These are phyloP conservation scores for Corydoras sp. DNA, from an alignment of 2,113 vertebrate species.

Conservation along the genomic window DNA sequence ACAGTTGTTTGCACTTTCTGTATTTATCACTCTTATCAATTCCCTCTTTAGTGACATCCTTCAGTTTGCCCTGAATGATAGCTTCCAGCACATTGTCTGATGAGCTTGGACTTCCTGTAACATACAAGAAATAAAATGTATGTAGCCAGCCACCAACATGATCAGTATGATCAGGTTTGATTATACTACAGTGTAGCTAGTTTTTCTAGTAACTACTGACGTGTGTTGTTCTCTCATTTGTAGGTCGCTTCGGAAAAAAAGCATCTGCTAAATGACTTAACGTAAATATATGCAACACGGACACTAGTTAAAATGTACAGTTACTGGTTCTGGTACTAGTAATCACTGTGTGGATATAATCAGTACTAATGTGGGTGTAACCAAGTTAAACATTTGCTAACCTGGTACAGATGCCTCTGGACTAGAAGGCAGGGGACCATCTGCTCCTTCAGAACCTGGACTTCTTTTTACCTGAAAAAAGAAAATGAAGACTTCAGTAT, in stretches of 20 bases:
- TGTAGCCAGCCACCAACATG: background rate
- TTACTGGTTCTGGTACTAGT: too few relatives aligned
- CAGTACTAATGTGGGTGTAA: background rate
- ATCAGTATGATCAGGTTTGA: too few relatives aligned
- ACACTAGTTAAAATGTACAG: too few relatives aligned
- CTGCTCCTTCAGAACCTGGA: conserved; percentile 52
- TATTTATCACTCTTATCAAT: conserved; percentile 86
- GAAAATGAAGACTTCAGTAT: background rate
- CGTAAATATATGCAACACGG: too few relatives aligned
- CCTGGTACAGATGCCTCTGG: conserved; percentile 68
- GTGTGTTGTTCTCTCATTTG: too few relatives aligned
- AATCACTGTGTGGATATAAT: too few relatives aligned
- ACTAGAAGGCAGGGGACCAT: conserved; percentile 56
- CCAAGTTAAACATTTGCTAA: conserved; percentile 21
- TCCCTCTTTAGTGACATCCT: conserved; percentile 84
- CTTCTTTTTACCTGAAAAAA: conserved; percentile 58
- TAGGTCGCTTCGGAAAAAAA: too few relatives aligned
- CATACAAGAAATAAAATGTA: background rate
- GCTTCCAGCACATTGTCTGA: conserved; percentile 77
- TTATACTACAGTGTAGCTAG: too few relatives aligned
- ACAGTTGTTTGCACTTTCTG: conserved; percentile 88
- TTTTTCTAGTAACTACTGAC: too few relatives aligned
- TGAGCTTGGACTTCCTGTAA: conserved; percentile 70
- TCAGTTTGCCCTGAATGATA: conserved; percentile 80
- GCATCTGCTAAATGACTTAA: too few relatives aligned